Evolutionary conservation across 2,888 invertebrate species (phyloP).

Genomic region (Drosophila subsilvestris): DNA sequence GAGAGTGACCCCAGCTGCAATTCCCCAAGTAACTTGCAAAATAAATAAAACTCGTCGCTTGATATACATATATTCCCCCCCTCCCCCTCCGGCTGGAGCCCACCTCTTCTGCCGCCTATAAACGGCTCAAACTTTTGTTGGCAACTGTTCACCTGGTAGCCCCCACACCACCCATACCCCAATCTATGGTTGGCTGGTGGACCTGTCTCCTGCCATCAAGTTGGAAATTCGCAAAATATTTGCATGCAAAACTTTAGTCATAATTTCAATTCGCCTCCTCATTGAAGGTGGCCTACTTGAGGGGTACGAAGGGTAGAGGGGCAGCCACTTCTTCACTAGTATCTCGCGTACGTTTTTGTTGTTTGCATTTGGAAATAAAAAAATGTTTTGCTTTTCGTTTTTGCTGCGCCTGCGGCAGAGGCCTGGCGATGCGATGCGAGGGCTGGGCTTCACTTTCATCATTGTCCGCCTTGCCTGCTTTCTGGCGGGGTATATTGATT

Average conservation of each 20-base stretch:
- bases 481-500: conserved; percentile 63
- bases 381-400: conserved; percentile 18
- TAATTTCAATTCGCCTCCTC: conserved; percentile 55
- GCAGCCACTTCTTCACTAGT: conserved; percentile 51
- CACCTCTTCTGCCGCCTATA: conserved; percentile 10
- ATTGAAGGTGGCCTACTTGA: conserved; percentile 13
- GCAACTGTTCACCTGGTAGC: conserved; percentile 63
- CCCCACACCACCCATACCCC: not conserved
- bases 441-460: conserved; percentile 60
- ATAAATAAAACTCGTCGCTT: conserved; percentile 69
- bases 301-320: conserved; percentile 5
- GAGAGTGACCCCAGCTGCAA: conserved; percentile 63
- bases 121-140: conserved; percentile 62
- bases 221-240: conserved; percentile 73
- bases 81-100: not conserved
- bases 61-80: conserved; percentile 37
- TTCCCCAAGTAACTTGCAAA: conserved; percentile 55
- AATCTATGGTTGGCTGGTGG: conserved; percentile 18
- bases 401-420: conserved; percentile 34
- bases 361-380: conserved; percentile 21
- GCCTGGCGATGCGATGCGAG: not conserved
- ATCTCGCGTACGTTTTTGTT: conserved; percentile 43
- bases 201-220: conserved; percentile 37
- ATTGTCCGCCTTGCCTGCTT: conserved; percentile 49
- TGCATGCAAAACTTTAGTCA: conserved; percentile 75